phyloP scores from a whole-genome alignment of 2,113 vertebrate species.

The Poeciliopsis prolifica region DNA sequence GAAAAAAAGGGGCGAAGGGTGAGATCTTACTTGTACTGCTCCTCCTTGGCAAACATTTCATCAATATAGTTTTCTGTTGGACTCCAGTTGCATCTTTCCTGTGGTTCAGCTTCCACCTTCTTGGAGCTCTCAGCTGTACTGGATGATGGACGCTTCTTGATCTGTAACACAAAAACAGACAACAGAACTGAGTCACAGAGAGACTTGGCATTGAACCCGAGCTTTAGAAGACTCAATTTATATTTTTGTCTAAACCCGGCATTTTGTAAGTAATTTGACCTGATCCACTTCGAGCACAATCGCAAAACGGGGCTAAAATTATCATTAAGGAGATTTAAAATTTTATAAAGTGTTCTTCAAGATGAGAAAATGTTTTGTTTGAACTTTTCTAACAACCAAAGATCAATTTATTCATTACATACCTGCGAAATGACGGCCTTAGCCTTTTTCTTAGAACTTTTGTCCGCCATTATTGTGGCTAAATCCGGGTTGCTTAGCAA shows the following conservation, averaged over 20 bases:
- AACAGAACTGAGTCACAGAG: not conserved
- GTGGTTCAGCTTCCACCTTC: slow-evolving; percentile 12
- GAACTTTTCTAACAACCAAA: not conserved
- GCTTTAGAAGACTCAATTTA: too few relatives aligned
- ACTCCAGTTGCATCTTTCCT: slow-evolving; percentile 50
- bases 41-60: slow-evolving; percentile 83
- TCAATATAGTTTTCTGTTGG: slow-evolving; percentile 46
- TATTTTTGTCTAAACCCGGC: too few relatives aligned
- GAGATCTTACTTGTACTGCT: slow-evolving; percentile 85
- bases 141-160: slow-evolving; percentile 52
- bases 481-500: slow-evolving; percentile 70
- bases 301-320: not conserved
- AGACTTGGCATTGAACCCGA: not conserved
- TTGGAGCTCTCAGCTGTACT: slow-evolving; percentile 39
- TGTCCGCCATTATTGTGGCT: slow-evolving; percentile 66
- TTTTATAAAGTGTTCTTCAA: too few relatives aligned
- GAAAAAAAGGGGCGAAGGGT: too few relatives aligned
- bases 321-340: not conserved
- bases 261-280: not conserved
- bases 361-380: too few relatives aligned
- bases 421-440: slow-evolving; percentile 27
- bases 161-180: slow-evolving; percentile 42
- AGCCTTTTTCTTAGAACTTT: slow-evolving; percentile 29
- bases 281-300: not conserved
- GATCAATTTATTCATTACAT: not conserved